Evolutionary conservation across 2,113 vertebrate genomes (phyloP).

Genomic region (Candoia aspera): DNA sequence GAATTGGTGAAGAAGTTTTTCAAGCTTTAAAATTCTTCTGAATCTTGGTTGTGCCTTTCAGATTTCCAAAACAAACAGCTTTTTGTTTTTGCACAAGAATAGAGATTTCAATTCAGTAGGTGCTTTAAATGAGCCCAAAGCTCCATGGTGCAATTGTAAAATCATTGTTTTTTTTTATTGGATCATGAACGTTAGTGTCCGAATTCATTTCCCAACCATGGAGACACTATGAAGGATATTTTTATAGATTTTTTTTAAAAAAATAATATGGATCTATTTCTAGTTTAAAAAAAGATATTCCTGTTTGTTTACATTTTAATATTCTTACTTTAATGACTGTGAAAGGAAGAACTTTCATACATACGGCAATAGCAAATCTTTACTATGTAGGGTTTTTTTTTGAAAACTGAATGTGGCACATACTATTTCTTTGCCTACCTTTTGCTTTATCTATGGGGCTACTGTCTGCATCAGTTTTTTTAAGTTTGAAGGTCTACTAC

Average conservation of each 20-base stretch:
- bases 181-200: constrained; percentile 63
- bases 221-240: constrained; percentile 72
- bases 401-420: constrained; percentile 63
- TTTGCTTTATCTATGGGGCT: constrained; percentile 50
- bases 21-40: constrained; percentile 70
- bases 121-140: background rate
- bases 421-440: background rate
- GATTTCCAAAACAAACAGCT: constrained; percentile 57
- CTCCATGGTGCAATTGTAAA: constrained; percentile 28
- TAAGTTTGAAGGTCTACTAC: background rate
- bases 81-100: background rate
- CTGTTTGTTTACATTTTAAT: constrained; percentile 65
- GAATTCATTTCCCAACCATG: constrained; percentile 54
- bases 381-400: constrained; percentile 42
- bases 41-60: constrained; percentile 59
- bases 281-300: constrained; percentile 52
- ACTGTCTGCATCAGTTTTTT: constrained; percentile 30
- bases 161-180: constrained; percentile 39
- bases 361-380: constrained; percentile 31
- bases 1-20: constrained; percentile 78
- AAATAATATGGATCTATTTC: background rate
- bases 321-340: constrained; percentile 61
- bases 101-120: constrained; percentile 5
- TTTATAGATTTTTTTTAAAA: constrained; percentile 48
- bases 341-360: constrained; percentile 62